These are phyloP conservation scores for Drosophila baimaii DNA, from an alignment of 1,140 invertebrate species.

Conservation along the genomic window DNA sequence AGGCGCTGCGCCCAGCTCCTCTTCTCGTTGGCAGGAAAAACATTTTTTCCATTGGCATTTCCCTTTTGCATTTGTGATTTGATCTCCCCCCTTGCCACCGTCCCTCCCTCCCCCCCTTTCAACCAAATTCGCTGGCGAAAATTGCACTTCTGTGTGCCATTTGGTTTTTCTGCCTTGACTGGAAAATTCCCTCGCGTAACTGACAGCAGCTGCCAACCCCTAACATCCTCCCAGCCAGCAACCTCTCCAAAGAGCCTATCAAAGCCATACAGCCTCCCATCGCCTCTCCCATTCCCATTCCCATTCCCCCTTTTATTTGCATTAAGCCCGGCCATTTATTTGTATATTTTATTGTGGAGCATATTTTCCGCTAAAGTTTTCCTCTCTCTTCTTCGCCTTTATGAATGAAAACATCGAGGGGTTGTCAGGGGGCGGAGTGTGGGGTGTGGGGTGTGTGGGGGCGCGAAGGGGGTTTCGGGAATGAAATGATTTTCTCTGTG, in stretches of 20 bases:
- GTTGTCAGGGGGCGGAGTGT: constrained; percentile 5
- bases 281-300: constrained; percentile 1
- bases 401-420: constrained; percentile 70
- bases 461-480: constrained; percentile 1
- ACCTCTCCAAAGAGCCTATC: constrained; percentile 46
- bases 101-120: not conserved
- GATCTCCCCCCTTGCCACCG: constrained; percentile 5
- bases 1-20: constrained; percentile 4
- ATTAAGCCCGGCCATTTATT: constrained; percentile 79
- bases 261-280: constrained; percentile 33
- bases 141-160: constrained; percentile 79
- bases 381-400: constrained; percentile 51
- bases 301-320: constrained; percentile 62
- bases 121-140: constrained; percentile 47
- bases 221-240: not conserved
- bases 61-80: constrained; percentile 55
- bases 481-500: constrained; percentile 67
- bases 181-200: constrained; percentile 67
- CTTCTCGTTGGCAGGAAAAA: constrained; percentile 3
- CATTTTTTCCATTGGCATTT: constrained; percentile 56
- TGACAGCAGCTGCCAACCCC: constrained; percentile 30
- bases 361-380: constrained; percentile 80
- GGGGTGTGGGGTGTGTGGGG: not conserved
- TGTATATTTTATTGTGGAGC: constrained; percentile 81
- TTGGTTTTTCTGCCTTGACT: constrained; percentile 59